A percentile compares a stretch with the other conserved stretches of the same genome.
phyloP scores from a whole-genome alignment of 30 jellyfish, hydroid and myxozoan genomes.

The Calvadosia cruxmelitensis region DNA sequence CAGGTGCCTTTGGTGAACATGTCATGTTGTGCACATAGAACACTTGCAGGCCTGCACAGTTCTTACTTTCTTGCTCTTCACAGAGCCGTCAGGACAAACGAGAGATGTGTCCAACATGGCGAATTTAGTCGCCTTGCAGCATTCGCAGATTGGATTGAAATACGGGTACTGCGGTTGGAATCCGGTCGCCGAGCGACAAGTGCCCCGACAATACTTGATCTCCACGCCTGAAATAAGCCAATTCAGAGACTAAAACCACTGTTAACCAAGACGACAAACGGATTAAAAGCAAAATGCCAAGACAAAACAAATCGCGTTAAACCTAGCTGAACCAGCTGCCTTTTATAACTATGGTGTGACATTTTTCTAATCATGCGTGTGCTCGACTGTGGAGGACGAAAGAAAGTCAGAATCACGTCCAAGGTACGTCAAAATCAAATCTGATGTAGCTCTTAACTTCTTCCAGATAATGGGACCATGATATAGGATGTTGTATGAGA shows the following conservation, averaged over 20 bases:
- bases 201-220: conserved; percentile 41
- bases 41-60: not conserved
- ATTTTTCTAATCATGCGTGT: too few relatives aligned
- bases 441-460: too few relatives aligned
- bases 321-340: too few relatives aligned
- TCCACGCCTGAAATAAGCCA: conserved; percentile 18
- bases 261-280: not conserved
- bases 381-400: too few relatives aligned
- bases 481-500: too few relatives aligned
- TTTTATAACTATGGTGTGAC: too few relatives aligned
- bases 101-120: not conserved
- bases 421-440: too few relatives aligned
- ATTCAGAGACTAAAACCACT: not conserved
- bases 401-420: too few relatives aligned
- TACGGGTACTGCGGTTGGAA: conserved; percentile 31
- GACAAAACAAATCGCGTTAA: conserved; percentile 1
- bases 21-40: not conserved
- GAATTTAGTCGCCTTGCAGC: conserved; percentile 24
- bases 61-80: not conserved
- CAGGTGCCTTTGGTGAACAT: too few relatives aligned
- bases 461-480: too few relatives aligned
- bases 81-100: not conserved
- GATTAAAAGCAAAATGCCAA: not conserved
- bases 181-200: conserved; percentile 55
- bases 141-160: conserved; percentile 27